These are phyloP conservation scores for Hartigia nigra DNA, from an alignment of 2,888 invertebrate genomes.

Conservation along the genomic window DNA sequence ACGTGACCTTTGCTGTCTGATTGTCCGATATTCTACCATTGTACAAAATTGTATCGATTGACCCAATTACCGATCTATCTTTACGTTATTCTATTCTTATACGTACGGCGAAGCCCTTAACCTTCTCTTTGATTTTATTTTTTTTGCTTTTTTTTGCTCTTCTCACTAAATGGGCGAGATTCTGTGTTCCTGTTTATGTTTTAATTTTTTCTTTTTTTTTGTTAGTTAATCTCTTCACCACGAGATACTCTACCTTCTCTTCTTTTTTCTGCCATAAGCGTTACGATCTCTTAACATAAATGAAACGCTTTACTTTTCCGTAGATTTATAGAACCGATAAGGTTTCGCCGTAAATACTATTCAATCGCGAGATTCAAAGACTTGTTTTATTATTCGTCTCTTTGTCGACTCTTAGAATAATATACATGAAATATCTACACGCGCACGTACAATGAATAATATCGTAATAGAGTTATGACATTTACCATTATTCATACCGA, in stretches of 20 bases:
- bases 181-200: background rate
- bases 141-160: background rate
- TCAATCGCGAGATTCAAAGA: conserved; percentile 43
- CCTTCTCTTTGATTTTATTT: background rate
- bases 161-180: background rate
- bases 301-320: background rate
- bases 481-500: conserved; percentile 28
- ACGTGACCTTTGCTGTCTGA: background rate
- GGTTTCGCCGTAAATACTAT: conserved; percentile 33
- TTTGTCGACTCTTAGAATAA: conserved; percentile 5
- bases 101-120: background rate
- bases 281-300: conserved; percentile 1
- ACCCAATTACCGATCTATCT: background rate
- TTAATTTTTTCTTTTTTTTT: background rate
- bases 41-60: background rate
- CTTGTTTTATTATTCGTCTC: conserved; percentile 26
- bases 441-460: conserved; percentile 43
- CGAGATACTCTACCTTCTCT: background rate
- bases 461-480: conserved; percentile 37
- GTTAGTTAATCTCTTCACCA: background rate
- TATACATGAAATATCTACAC: conserved; percentile 21
- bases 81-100: background rate
- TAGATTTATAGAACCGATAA: background rate
- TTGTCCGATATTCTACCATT: background rate
- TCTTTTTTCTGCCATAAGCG: background rate